Evolutionary conservation across 1,140 invertebrate genomes (phyloP).

Genomic region (Drosophila ohnishii): DNA sequence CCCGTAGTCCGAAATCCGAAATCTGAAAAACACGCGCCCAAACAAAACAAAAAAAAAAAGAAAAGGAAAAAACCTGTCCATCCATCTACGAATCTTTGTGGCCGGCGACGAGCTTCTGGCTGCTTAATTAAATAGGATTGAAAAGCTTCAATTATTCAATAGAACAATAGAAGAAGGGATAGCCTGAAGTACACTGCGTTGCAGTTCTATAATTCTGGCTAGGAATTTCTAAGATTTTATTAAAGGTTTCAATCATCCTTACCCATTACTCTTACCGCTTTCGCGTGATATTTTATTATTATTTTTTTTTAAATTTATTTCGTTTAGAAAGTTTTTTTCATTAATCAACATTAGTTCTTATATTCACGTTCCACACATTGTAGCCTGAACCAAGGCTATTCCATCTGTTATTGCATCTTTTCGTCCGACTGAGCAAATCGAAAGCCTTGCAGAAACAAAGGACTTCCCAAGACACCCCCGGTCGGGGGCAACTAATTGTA

Average conservation of each 20-base stretch:
- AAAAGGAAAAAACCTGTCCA: slow-evolving; percentile 25
- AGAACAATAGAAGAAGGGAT: slow-evolving; percentile 44
- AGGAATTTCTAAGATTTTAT: not conserved
- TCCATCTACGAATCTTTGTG: slow-evolving; percentile 30
- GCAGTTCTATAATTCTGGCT: not conserved
- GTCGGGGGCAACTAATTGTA: slow-evolving; percentile 42
- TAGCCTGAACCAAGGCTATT: slow-evolving; percentile 11
- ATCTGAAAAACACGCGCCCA: slow-evolving; percentile 16
- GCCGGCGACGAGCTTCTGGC: slow-evolving; percentile 6
- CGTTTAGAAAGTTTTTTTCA: not conserved
- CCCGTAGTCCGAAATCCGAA: slow-evolving; percentile 8
- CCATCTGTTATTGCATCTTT: slow-evolving; percentile 61
- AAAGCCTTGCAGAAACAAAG: slow-evolving; percentile 39
- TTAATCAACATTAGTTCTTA: not conserved
- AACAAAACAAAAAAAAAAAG: not conserved
- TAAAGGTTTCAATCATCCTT: no score
- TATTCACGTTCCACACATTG: not conserved
- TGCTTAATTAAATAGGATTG: slow-evolving; percentile 62
- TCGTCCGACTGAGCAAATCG: slow-evolving; percentile 47
- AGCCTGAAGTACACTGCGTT: slow-evolving; percentile 6
- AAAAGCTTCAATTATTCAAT: slow-evolving; percentile 65
- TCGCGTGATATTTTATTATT: no score
- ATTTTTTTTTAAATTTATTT: not conserved
- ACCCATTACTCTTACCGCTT: no score
- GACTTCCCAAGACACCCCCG: slow-evolving; percentile 4